phyloP scores from a whole-genome alignment of 2,888 invertebrate species.

The Lasioglossum oenotherae region DNA sequence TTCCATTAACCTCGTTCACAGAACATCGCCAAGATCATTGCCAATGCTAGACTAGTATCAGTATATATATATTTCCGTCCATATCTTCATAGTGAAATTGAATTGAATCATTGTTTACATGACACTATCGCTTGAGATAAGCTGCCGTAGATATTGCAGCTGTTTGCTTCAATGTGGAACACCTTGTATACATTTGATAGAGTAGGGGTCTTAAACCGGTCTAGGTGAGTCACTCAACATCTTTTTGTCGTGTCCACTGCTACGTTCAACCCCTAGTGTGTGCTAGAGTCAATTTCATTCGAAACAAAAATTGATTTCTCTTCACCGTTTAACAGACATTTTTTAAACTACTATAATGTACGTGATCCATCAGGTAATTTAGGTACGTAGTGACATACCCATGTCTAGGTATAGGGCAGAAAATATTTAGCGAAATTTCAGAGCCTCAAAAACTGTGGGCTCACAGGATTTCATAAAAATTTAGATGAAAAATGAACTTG shows the following conservation, averaged over 20 bases:
- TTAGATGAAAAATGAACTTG: too few relatives aligned
- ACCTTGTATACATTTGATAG: neutral
- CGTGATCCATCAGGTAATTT: too few relatives aligned
- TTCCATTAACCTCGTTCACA: neutral
- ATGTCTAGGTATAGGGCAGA: too few relatives aligned
- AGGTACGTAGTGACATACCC: too few relatives aligned
- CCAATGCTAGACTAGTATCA: neutral
- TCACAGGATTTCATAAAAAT: too few relatives aligned
- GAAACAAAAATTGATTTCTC: neutral
- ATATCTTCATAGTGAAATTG: neutral
- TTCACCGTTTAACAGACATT: neutral
- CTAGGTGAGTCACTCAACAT: slow-evolving; percentile 10
- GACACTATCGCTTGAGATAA: neutral
- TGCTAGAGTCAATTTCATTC: neutral
- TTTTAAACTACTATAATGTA: too few relatives aligned
- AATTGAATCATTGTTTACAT: neutral
- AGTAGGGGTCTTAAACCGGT: neutral
- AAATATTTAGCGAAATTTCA: too few relatives aligned
- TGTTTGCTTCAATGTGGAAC: neutral
- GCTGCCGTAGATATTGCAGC: neutral
- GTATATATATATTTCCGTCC: neutral
- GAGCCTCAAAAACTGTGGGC: too few relatives aligned
- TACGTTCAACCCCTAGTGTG: neutral
- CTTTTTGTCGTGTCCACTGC: neutral
- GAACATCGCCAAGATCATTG: neutral